A percentile compares a stretch with the other conserved stretches of the same genome.
These are phyloP conservation scores for Petrolisthes cinctipes DNA, from an alignment of 2,888 invertebrate genomes.

Conservation along the genomic window DNA sequence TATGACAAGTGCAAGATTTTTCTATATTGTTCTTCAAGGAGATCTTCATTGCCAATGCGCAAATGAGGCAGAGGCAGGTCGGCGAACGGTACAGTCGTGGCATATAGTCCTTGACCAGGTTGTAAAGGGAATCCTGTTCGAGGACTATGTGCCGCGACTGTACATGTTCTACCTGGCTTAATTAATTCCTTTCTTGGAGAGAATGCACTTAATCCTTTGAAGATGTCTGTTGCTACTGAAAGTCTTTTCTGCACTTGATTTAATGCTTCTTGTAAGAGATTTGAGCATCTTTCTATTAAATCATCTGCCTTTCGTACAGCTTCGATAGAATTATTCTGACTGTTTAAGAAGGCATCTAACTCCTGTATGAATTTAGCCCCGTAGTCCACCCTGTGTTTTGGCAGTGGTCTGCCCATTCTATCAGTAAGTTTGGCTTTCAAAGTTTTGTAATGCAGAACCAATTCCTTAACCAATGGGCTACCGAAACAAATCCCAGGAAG, in stretches of 20 bases:
- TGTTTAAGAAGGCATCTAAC: neutral
- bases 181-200: too few species aligned
- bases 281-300: neutral
- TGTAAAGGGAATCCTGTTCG: too few species aligned
- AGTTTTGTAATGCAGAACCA: constrained; percentile 10
- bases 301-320: neutral
- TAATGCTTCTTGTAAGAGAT: constrained; percentile 20
- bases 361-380: constrained; percentile 18
- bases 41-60: neutral
- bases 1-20: constrained; percentile 26
- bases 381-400: constrained; percentile 20
- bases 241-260: constrained; percentile 26
- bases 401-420: constrained; percentile 12
- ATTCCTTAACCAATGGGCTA: constrained; percentile 14
- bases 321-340: constrained; percentile 6
- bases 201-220: constrained; percentile 8
- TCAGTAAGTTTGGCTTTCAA: neutral
- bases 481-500: too few species aligned
- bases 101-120: too few species aligned
- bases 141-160: too few species aligned
- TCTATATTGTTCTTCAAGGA: constrained; percentile 25
- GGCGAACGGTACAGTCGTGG: neutral
- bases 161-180: too few species aligned
- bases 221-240: constrained; percentile 5
- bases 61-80: constrained; percentile 19